A percentile compares a stretch with the other conserved stretches of the same genome.
Evolutionary conservation across 2,113 vertebrate species (phyloP).

Genomic region (Thoracochromis brauschi): DNA sequence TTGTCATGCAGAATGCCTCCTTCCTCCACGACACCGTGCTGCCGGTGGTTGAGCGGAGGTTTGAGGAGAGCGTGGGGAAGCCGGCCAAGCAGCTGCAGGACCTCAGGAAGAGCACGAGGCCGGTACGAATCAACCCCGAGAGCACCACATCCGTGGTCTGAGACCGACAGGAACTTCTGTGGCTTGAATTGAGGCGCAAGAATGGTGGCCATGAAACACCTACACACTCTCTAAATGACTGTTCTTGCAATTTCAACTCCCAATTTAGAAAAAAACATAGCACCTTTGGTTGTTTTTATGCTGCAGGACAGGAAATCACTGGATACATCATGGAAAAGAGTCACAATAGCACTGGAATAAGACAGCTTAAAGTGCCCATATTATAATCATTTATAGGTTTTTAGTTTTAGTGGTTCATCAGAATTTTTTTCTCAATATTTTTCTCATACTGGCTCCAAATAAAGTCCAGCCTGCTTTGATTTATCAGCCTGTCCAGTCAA

Average conservation of each 20-base stretch:
- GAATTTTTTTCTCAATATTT: not conserved
- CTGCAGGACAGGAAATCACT: not conserved
- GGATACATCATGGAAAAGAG: not conserved
- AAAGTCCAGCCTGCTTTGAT: not conserved
- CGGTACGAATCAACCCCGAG: conserved; percentile 87
- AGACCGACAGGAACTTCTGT: not conserved
- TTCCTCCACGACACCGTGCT: conserved; percentile 96
- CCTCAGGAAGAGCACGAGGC: conserved; percentile 82
- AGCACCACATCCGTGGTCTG: conserved; percentile 92
- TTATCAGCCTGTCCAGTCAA: not conserved
- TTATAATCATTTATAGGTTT: not conserved
- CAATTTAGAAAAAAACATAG: not conserved
- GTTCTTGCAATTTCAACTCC: not conserved
- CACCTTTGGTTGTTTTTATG: not conserved
- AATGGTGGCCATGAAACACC: not conserved
- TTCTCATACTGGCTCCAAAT: not conserved
- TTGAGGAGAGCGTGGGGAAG: conserved; percentile 92
- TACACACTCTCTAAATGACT: not conserved
- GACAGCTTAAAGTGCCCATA: not conserved
- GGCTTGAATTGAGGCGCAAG: not conserved
- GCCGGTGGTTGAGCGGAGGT: conserved; percentile 89
- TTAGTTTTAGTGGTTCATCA: not conserved
- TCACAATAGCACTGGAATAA: not conserved
- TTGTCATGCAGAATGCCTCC: conserved; percentile 87
- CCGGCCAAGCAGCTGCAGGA: conserved; percentile 96